Evolutionary conservation across 2,888 invertebrate genomes (phyloP).

Genomic region (Acleris laterana): DNA sequence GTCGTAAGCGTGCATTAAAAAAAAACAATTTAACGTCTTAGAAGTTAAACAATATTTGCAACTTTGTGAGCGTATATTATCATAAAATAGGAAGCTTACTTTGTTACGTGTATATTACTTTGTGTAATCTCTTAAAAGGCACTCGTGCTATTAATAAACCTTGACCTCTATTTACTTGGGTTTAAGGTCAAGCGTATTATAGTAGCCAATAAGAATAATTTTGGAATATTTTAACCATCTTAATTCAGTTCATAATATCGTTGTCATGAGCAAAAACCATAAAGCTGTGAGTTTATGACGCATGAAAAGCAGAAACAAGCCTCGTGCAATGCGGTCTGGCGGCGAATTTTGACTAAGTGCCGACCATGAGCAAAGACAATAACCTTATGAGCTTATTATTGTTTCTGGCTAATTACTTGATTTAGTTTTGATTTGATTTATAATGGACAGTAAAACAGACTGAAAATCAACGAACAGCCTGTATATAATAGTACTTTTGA

Average conservation of each 20-base stretch:
- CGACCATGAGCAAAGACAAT: conserved; percentile 14
- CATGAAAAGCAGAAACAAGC: conserved; percentile 25
- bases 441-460: no score
- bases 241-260: conserved; percentile 11
- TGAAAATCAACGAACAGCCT: no score
- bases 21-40: no score
- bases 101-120: no score
- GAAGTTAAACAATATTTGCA: no score
- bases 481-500: no score
- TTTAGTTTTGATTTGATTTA: no score
- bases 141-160: background rate
- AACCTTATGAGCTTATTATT: background rate
- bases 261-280: conserved; percentile 21
- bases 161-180: background rate
- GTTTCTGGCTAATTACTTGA: background rate
- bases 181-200: background rate
- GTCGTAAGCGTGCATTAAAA: no score
- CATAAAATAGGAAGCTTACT: no score
- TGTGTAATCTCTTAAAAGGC: no score
- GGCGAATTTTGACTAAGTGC: conserved; percentile 3
- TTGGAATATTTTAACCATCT: conserved; percentile 15
- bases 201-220: conserved; percentile 12
- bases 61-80: no score
- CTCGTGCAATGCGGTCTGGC: conserved; percentile 28
- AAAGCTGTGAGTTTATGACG: conserved; percentile 23